Conservation (phyloP, 2,797 vertebrate genomes). For the Enteromius trimaculatus region DNA sequence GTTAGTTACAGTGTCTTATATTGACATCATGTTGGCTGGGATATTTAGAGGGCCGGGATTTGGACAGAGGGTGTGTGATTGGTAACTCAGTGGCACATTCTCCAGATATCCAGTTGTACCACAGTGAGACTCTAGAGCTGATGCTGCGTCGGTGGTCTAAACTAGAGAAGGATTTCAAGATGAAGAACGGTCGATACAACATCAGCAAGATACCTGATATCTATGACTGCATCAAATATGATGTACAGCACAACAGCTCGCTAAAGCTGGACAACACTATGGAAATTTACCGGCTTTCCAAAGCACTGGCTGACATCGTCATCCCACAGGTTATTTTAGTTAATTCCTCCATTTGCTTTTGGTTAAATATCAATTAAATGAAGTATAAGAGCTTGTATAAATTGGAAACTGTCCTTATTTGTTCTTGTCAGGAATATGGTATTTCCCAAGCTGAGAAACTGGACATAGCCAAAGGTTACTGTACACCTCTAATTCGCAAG, state of each 20-base stretch:
- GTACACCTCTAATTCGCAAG: conserved; percentile 87
- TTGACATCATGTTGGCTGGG: background rate
- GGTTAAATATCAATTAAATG: background rate
- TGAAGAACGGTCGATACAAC: conserved; percentile 89
- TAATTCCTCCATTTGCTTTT: background rate
- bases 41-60: background rate
- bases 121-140: conserved; percentile 88
- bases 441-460: conserved; percentile 87
- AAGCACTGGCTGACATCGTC: conserved; percentile 89
- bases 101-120: conserved; percentile 88
- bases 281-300: conserved; percentile 89
- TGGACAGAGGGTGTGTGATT: background rate
- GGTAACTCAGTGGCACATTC: background rate
- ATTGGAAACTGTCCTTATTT: conserved; percentile 19
- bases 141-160: conserved; percentile 91
- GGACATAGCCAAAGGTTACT: conserved; percentile 91
- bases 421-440: conserved; percentile 83
- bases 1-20: background rate
- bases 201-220: conserved; percentile 93
- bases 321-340: conserved; percentile 83
- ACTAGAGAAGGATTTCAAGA: conserved; percentile 90
- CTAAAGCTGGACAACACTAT: conserved; percentile 87
- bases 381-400: background rate
- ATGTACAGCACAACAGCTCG: conserved; percentile 88
- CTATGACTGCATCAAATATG: conserved; percentile 92